Percentiles rank a stretch among this genome's conserved stretches.
Conservation (phyloP, 2,113 vertebrate species). For the Mola mola region DNA sequence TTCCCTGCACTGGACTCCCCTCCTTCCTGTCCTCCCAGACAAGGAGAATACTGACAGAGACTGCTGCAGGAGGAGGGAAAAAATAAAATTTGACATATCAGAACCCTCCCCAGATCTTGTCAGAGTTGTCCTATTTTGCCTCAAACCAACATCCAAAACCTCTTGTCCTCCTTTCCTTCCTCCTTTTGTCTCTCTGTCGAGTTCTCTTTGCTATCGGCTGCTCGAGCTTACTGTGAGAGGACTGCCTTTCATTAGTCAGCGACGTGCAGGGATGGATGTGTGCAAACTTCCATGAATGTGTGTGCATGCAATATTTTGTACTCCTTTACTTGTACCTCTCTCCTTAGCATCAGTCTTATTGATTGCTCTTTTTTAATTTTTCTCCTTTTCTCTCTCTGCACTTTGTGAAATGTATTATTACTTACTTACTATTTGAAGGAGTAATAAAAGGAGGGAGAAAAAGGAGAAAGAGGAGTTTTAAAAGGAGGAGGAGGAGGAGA, state of each 20-base stretch:
- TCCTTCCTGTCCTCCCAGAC: conserved; percentile 25
- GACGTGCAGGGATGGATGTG: not conserved
- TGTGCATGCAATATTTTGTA: conserved; percentile 11
- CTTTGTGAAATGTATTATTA: too few species aligned
- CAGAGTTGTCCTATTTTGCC: conserved; percentile 58
- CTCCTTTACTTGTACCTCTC: not conserved
- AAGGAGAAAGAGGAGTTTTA: conserved; percentile 4
- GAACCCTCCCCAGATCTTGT: conserved; percentile 57
- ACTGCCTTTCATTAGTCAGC: conserved; percentile 2
- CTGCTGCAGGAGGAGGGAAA: conserved; percentile 46
- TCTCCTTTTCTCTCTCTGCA: not conserved
- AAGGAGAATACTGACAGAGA: conserved; percentile 55
- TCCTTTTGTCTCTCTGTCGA: conserved; percentile 14
- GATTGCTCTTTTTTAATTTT: conserved; percentile 12
- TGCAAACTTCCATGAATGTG: not conserved
- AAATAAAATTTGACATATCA: conserved; percentile 68
- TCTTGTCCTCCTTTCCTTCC: conserved; percentile 17
- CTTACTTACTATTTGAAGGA: too few species aligned
- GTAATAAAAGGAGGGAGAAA: conserved; percentile 3
- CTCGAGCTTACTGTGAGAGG: too few species aligned
- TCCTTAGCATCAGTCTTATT: not conserved
- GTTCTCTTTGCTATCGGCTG: not conserved
- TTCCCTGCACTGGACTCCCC: conserved; percentile 30
- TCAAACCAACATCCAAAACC: conserved; percentile 38
- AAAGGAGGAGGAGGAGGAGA: conserved; percentile 24